phyloP scores from a whole-genome alignment of 2,113 vertebrate genomes.

The Desmodus rotundus region DNA sequence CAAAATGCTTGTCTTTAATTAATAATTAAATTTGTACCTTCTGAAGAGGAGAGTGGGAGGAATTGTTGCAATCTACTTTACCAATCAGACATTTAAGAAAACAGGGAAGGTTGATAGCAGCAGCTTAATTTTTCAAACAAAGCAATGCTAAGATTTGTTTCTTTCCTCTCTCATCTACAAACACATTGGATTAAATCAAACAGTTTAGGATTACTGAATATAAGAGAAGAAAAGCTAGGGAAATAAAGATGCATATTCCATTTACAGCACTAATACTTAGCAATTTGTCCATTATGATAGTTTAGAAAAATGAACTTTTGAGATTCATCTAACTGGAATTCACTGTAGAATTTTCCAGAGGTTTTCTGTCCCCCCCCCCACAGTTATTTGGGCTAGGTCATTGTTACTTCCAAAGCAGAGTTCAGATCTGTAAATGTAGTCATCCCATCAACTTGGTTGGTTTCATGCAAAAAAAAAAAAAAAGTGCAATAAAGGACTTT shows the following conservation, averaged over 20 bases:
- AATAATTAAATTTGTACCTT: constrained; percentile 42
- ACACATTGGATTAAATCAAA: not conserved
- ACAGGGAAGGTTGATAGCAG: not conserved
- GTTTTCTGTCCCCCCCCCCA: not conserved
- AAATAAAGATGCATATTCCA: not conserved
- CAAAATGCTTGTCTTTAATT: constrained; percentile 54
- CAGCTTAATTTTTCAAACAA: constrained; percentile 27
- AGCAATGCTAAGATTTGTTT: not conserved
- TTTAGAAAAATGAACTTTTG: not conserved
- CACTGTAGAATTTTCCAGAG: not conserved
- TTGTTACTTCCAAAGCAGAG: not conserved
- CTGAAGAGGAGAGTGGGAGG: not conserved
- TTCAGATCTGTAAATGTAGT: constrained; percentile 23
- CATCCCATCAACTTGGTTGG: not conserved
- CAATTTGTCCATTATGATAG: not conserved
- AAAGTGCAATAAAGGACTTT: not conserved
- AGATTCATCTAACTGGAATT: not conserved
- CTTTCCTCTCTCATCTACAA: not conserved
- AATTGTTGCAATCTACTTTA: not conserved
- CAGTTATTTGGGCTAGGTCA: not conserved
- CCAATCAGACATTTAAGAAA: constrained; percentile 18
- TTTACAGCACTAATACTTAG: not conserved
- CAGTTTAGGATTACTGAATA: not conserved
- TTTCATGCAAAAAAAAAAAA: not conserved
- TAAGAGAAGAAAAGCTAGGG: not conserved